Conservation (phyloP, 2,888 invertebrate genomes). For the Parnassius apollo region DNA sequence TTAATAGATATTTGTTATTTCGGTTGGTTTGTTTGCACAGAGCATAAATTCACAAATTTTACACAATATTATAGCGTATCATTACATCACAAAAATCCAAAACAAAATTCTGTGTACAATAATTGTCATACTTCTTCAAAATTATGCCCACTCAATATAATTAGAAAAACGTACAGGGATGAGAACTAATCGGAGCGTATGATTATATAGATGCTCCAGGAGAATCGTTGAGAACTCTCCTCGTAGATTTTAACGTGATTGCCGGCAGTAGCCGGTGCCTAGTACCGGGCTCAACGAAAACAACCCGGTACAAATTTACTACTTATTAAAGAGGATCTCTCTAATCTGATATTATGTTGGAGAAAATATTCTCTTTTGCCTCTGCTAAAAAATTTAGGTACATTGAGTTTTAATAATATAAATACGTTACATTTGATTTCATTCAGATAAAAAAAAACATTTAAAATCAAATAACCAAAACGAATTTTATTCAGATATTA, state of each 20-base stretch:
- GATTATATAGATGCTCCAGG: conserved; percentile 62
- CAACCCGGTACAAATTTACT: conserved; percentile 70
- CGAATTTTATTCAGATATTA: too few species aligned
- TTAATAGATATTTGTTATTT: too few species aligned
- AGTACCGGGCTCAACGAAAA: conserved; percentile 59
- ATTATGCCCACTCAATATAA: conserved; percentile 28
- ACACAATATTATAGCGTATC: too few species aligned
- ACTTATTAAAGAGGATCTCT: conserved; percentile 70
- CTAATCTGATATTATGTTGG: conserved; percentile 61
- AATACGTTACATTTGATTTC: background rate
- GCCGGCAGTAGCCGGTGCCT: conserved; percentile 60
- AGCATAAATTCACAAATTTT: too few species aligned
- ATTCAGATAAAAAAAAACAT: too few species aligned
- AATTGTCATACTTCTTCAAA: background rate
- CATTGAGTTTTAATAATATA: background rate
- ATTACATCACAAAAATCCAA: too few species aligned
- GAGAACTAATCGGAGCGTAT: conserved; percentile 55
- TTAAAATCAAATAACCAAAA: too few species aligned
- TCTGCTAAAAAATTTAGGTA: conserved; percentile 1
- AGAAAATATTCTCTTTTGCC: conserved; percentile 45
- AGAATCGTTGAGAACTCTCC: conserved; percentile 59
- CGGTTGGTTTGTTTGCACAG: too few species aligned
- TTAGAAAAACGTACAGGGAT: conserved; percentile 38
- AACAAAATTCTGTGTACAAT: too few species aligned
- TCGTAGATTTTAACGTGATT: conserved; percentile 77